Percentiles rank a stretch among this genome's conserved stretches.
phyloP scores from a whole-genome alignment of 2,113 vertebrate species.

The Morone saxatilis region DNA sequence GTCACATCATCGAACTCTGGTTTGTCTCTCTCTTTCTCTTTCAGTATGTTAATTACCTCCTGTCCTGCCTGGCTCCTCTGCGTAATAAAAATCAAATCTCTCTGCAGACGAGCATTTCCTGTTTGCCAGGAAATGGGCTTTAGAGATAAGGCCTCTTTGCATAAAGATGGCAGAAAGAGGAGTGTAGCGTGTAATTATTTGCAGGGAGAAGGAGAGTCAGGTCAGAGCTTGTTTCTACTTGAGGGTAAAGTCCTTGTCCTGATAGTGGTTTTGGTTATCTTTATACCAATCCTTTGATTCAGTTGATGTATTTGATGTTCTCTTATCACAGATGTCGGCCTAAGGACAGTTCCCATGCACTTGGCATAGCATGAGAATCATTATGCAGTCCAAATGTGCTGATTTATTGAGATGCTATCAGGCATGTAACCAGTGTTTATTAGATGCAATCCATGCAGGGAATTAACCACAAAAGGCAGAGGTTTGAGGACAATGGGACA shows the following conservation, averaged over 20 bases:
- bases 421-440: conserved; percentile 23
- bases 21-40: conserved; percentile 31
- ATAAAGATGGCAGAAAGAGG: conserved; percentile 69
- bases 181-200: conserved; percentile 57
- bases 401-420: conserved; percentile 63
- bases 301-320: conserved; percentile 55
- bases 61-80: conserved; percentile 46
- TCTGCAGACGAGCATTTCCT: conserved; percentile 73
- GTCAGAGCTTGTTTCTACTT: conserved; percentile 43
- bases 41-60: conserved; percentile 62
- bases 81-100: conserved; percentile 72
- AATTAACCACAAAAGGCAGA: conserved; percentile 20
- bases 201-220: conserved; percentile 36
- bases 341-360: conserved; percentile 58
- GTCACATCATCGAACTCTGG: conserved; percentile 39
- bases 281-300: conserved; percentile 43
- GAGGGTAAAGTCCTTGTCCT: conserved; percentile 49
- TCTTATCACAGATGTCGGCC: conserved; percentile 65
- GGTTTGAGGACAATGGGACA: not conserved
- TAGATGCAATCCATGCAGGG: conserved; percentile 3
- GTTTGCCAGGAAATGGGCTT: conserved; percentile 72
- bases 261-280: conserved; percentile 54
- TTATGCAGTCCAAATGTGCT: conserved; percentile 64
- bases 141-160: conserved; percentile 75
- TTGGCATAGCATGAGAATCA: conserved; percentile 44